Evolutionary conservation across 2,113 vertebrate species (phyloP).

Genomic region (Cygnus atratus): DNA sequence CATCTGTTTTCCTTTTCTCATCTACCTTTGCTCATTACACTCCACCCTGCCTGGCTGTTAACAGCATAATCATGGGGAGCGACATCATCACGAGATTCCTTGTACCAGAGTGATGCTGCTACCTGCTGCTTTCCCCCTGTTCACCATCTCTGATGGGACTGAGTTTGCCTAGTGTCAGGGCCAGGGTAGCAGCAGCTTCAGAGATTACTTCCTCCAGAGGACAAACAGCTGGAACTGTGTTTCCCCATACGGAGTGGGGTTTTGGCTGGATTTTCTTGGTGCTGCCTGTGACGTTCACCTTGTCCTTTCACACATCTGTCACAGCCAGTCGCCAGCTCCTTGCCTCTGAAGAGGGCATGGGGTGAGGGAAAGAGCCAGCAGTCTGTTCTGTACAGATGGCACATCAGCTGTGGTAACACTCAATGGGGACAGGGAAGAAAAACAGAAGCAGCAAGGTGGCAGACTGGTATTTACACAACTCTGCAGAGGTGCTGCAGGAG

Average conservation of each 20-base stretch:
- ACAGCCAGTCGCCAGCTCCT: background rate
- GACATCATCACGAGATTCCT: constrained; percentile 29
- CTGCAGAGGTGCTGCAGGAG: background rate
- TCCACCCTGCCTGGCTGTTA: constrained; percentile 47
- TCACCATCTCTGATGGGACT: constrained; percentile 14
- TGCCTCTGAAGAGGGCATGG: background rate
- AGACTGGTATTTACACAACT: background rate
- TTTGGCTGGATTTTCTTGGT: constrained; percentile 18
- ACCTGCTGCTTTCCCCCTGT: background rate
- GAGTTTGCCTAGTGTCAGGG: background rate
- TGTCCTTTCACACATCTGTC: background rate
- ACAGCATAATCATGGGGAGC: constrained; percentile 25
- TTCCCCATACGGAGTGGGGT: constrained; percentile 32
- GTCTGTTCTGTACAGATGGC: constrained; percentile 26
- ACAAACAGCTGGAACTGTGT: constrained; percentile 38
- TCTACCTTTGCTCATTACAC: constrained; percentile 66
- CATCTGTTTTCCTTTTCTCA: constrained; percentile 60
- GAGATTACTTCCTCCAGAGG: background rate
- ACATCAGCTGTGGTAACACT: background rate
- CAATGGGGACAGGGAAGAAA: background rate
- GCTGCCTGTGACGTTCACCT: constrained; percentile 29
- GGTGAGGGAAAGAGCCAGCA: background rate
- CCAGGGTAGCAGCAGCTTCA: background rate
- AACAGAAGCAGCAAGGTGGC: background rate
- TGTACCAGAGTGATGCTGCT: background rate